A percentile compares a stretch with the other conserved stretches of the same genome.
These are phyloP conservation scores for Hippoglossus stenolepis DNA, from an alignment of 2,113 vertebrate species.

Conservation along the genomic window DNA sequence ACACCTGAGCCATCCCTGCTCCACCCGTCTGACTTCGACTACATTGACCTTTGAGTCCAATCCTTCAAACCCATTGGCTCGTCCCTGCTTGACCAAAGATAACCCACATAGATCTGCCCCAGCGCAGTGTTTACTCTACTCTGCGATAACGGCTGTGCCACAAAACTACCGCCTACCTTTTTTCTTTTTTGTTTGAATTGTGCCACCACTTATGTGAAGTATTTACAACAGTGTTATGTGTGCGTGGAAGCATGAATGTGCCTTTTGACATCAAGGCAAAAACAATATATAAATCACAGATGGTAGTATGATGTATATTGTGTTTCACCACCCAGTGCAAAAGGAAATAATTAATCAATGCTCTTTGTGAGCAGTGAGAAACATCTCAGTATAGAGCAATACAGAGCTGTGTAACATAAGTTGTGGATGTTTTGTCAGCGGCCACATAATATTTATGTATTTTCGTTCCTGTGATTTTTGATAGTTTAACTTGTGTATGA, in stretches of 20 bases:
- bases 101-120: conserved; percentile 67
- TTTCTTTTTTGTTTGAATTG: conserved; percentile 5
- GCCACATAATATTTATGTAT: conserved; percentile 72
- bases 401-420: conserved; percentile 68
- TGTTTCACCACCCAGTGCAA: conserved; percentile 35
- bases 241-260: conserved; percentile 37
- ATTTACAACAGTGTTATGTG: conserved; percentile 58
- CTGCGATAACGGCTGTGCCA: conserved; percentile 63
- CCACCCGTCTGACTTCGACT: conserved; percentile 41
- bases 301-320: conserved; percentile 49
- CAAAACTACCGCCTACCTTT: conserved; percentile 46
- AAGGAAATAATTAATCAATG: conserved; percentile 57
- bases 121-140: conserved; percentile 71
- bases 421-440: conserved; percentile 66
- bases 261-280: conserved; percentile 66
- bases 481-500: conserved; percentile 37
- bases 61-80: conserved; percentile 54
- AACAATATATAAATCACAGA: conserved; percentile 11
- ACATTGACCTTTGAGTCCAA: conserved; percentile 64
- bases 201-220: conserved; percentile 65
- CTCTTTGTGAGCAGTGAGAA: conserved; percentile 47
- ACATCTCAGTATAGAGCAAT: conserved; percentile 84
- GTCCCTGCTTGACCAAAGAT: conserved; percentile 83
- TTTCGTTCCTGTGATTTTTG: conserved; percentile 34
- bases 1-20: conserved; percentile 54